phyloP scores from a whole-genome alignment of 1,140 invertebrate species.

The Cydia amplana region DNA sequence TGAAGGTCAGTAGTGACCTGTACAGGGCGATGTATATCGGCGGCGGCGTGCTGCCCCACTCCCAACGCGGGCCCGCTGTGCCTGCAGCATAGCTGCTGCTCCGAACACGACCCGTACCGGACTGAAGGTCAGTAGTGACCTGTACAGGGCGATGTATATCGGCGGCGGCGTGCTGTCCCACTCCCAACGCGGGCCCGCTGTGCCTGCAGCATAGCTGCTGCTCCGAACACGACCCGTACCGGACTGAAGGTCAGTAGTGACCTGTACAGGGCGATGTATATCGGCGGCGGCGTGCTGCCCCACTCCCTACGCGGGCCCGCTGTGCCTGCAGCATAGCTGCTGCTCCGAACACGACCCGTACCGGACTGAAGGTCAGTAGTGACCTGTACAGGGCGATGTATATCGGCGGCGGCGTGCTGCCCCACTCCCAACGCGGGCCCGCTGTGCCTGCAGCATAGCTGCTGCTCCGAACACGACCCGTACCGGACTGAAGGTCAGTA shows the following conservation, averaged over 20 bases:
- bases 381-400: constrained; percentile 35
- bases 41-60: constrained; percentile 46
- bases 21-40: constrained; percentile 45
- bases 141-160: constrained; percentile 45
- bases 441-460: constrained; percentile 61
- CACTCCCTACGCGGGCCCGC: constrained; percentile 33
- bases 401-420: constrained; percentile 60
- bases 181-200: constrained; percentile 36
- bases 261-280: constrained; percentile 41
- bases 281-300: constrained; percentile 61
- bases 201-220: constrained; percentile 67
- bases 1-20: constrained; percentile 43
- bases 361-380: constrained; percentile 44
- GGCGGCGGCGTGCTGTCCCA: constrained; percentile 47
- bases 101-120: constrained; percentile 51
- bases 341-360: constrained; percentile 58
- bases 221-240: constrained; percentile 51
- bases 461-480: constrained; percentile 59
- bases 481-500: constrained; percentile 49
- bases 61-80: constrained; percentile 44
- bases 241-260: constrained; percentile 45
- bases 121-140: constrained; percentile 43
- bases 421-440: constrained; percentile 32
- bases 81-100: constrained; percentile 62
- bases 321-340: constrained; percentile 63